Conservation (phyloP, 2,797 vertebrate genomes). For the Protonibea diacanthus region DNA sequence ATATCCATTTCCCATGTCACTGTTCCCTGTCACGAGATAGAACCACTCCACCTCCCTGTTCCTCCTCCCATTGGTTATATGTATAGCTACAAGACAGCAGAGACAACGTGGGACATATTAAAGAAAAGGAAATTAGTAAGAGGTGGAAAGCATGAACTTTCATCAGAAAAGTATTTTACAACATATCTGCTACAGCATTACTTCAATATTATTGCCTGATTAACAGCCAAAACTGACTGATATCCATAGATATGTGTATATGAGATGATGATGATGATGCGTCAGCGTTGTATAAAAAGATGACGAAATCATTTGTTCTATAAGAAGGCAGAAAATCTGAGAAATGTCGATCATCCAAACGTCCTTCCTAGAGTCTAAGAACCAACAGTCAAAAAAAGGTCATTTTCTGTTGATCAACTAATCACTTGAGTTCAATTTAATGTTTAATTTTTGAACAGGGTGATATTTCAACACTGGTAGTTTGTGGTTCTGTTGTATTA, state of each 20-base stretch:
- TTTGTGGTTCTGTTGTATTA: not conserved
- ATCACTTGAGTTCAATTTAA: not conserved
- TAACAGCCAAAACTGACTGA: not conserved
- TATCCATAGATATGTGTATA: not conserved
- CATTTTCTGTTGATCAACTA: not conserved
- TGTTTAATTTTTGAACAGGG: not conserved
- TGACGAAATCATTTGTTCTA: not conserved
- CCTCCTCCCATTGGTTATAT: slow-evolving; percentile 38
- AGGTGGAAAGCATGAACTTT: slow-evolving; percentile 12
- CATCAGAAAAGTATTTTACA: not conserved
- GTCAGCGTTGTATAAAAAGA: not conserved
- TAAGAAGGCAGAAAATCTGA: not conserved
- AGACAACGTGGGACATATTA: slow-evolving; percentile 26
- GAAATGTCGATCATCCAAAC: no score
- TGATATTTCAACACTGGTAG: not conserved
- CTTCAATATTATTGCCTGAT: not conserved
- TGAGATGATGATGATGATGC: no score
- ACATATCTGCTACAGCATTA: not conserved
- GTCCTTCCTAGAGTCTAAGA: no score
- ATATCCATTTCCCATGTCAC: slow-evolving; percentile 70
- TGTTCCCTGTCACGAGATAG: slow-evolving; percentile 67
- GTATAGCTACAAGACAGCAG: slow-evolving; percentile 27
- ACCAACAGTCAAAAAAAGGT: not conserved
- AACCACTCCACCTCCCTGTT: slow-evolving; percentile 10
- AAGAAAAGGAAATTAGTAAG: slow-evolving; percentile 26